These are phyloP conservation scores for cat (Felis catus) DNA, from an alignment of 2,113 vertebrate genomes.

Conservation along the genomic window F.catus_Fca126_mat1.0 CM031421.1:85691501-85692000, in stretches of 20 bases:
- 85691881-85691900: not conserved
- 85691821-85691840: conserved; percentile 13
- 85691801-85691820: not conserved
- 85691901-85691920: not conserved
- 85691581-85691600: not conserved
- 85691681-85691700: conserved; percentile 23
- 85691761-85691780: not conserved
- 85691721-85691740: conserved; percentile 30
- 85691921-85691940: not conserved
- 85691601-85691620: not conserved
- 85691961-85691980: conserved; percentile 26
- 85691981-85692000: not conserved
- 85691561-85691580: not conserved
- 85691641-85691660: conserved; percentile 5
- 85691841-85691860: not conserved
- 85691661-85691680: conserved; percentile 28
- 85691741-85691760: not conserved
- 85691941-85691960: not conserved
- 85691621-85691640: not conserved
- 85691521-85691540: not conserved
- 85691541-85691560: not conserved
- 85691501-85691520: not conserved
- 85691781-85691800: not conserved
- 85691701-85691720: not conserved
- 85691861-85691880: not conserved